A percentile compares a stretch with the other conserved stretches of the same genome.
phyloP scores from a whole-genome alignment of 2,888 invertebrate genomes.

The Ornithoptera alexandrae region DNA sequence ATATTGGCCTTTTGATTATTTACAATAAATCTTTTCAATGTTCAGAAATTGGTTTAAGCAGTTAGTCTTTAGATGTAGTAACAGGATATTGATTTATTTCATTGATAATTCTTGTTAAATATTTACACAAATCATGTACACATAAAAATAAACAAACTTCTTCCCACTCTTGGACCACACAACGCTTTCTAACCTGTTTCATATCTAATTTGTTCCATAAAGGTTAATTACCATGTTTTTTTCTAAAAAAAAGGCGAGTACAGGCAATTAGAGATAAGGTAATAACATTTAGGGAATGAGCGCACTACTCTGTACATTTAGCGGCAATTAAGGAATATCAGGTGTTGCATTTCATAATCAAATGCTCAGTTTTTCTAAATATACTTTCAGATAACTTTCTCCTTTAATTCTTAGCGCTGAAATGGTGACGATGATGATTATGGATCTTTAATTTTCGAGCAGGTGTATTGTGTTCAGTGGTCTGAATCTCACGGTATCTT shows the following conservation, averaged over 20 bases:
- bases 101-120: no score
- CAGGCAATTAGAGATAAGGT: constrained; percentile 28
- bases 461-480: not conserved
- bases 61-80: no score
- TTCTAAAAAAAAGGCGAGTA: constrained; percentile 15
- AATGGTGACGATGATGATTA: not conserved
- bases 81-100: no score
- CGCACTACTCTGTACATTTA: constrained; percentile 15
- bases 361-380: not conserved
- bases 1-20: no score
- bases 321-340: constrained; percentile 20
- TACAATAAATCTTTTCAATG: no score
- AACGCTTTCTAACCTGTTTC: constrained; percentile 23
- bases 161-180: constrained; percentile 21
- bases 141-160: not conserved
- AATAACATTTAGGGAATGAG: constrained; percentile 21
- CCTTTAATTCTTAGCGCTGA: not conserved
- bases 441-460: constrained; percentile 3
- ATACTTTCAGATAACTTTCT: not conserved
- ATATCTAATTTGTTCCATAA: constrained; percentile 30
- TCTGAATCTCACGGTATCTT: constrained; percentile 19
- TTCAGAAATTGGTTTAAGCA: no score
- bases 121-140: not conserved
- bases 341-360: constrained; percentile 12
- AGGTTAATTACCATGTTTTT: constrained; percentile 25